phyloP scores from a whole-genome alignment of 30 jellyfish, hydroid and myxozoan species.

The Aurelia sp. region DNA sequence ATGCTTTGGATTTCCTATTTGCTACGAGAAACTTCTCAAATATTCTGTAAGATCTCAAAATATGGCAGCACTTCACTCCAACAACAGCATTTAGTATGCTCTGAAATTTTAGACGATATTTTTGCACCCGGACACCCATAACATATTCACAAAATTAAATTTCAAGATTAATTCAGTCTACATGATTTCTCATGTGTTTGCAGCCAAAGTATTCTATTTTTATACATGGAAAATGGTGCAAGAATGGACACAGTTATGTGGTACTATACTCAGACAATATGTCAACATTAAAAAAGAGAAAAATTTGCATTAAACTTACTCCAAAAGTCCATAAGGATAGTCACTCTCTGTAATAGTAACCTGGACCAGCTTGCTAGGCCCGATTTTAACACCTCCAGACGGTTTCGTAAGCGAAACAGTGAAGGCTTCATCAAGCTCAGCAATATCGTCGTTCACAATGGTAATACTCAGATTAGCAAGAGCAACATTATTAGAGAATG shows the following conservation, averaged over 20 bases:
- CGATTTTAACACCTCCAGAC: slow-evolving; percentile 89
- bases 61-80: no score
- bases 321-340: slow-evolving; percentile 90
- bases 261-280: not conserved
- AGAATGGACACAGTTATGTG: not conserved
- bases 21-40: no score
- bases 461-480: slow-evolving; percentile 20
- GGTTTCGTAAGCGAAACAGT: slow-evolving; percentile 82
- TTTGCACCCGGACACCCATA: no score
- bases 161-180: no score
- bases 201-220: no score
- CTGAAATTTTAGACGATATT: no score
- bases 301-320: slow-evolving; percentile 22
- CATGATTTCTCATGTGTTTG: no score
- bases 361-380: slow-evolving; percentile 28
- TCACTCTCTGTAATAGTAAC: slow-evolving; percentile 75
- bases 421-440: slow-evolving; percentile 83
- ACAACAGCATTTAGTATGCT: no score
- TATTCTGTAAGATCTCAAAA: no score
- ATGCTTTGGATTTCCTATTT: no score
- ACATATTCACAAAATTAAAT: no score
- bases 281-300: not conserved
- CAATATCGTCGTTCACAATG: slow-evolving; percentile 73
- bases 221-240: no score
- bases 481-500: slow-evolving; percentile 63